These are phyloP conservation scores for Aricia agestis DNA, from an alignment of 1,140 invertebrate species.

Conservation along the genomic window DNA sequence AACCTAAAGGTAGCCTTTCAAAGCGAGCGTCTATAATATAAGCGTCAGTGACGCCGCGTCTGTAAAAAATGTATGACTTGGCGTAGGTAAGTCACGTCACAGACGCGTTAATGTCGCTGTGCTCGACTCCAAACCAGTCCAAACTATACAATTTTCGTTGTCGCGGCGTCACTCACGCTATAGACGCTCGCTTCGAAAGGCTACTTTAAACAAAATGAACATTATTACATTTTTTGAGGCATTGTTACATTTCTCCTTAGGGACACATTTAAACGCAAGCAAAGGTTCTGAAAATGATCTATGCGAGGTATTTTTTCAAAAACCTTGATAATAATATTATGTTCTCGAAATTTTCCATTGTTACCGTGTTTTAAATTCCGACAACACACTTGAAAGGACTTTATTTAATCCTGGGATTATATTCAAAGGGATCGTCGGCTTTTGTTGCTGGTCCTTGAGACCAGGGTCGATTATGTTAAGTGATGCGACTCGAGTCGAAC, in stretches of 20 bases:
- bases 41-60: too few species aligned
- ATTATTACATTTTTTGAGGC: too few species aligned
- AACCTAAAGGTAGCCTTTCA: too few species aligned
- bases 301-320: not conserved
- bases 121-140: too few species aligned
- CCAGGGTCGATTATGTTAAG: not conserved
- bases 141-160: too few species aligned
- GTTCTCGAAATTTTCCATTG: not conserved
- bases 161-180: too few species aligned
- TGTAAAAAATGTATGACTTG: too few species aligned
- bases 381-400: not conserved
- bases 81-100: too few species aligned
- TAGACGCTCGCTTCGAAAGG: too few species aligned
- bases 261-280: not conserved
- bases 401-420: not conserved
- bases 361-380: not conserved
- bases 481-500: not conserved
- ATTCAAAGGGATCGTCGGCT: not conserved
- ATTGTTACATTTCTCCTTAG: not conserved
- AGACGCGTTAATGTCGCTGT: too few species aligned
- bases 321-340: conserved; percentile 2
- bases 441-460: not conserved
- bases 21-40: too few species aligned
- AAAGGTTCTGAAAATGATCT: not conserved
- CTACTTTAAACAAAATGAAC: too few species aligned